These are phyloP conservation scores for Ernsta delagoae DNA, from an alignment of 2,888 invertebrate genomes.

Conservation along the genomic window DNA sequence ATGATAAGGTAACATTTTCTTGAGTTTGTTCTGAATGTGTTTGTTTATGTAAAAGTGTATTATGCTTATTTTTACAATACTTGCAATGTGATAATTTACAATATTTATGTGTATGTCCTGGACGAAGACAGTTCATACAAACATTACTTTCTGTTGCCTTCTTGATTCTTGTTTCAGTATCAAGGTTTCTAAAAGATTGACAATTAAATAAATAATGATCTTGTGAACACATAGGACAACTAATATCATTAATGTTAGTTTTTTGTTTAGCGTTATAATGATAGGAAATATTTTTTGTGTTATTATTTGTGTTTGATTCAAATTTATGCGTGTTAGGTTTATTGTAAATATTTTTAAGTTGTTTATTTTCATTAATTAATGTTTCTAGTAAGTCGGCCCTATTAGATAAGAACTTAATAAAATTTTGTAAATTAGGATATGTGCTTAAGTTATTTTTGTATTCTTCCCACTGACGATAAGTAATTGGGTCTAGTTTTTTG, in stretches of 20 bases:
- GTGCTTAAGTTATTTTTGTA: not conserved
- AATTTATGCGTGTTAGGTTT: constrained; percentile 9
- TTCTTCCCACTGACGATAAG: constrained; percentile 10
- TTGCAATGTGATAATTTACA: constrained; percentile 38
- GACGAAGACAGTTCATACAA: constrained; percentile 39
- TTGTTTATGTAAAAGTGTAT: constrained; percentile 39
- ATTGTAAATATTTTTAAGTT: not conserved
- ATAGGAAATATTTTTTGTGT: constrained; percentile 8
- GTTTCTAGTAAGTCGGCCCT: constrained; percentile 7
- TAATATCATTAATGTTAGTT: not conserved
- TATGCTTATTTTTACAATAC: constrained; percentile 39
- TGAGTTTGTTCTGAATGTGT: not conserved
- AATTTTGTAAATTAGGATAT: constrained; percentile 6
- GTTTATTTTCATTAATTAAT: constrained; percentile 12
- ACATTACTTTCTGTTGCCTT: constrained; percentile 36
- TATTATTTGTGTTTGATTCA: constrained; percentile 8
- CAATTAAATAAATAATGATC: constrained; percentile 26
- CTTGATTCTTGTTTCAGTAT: constrained; percentile 29
- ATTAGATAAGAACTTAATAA: constrained; percentile 4
- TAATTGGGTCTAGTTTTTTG: constrained; percentile 31
- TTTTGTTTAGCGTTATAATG: no score
- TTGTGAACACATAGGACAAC: constrained; percentile 34
- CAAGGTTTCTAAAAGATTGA: constrained; percentile 37
- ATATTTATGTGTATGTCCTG: constrained; percentile 31
- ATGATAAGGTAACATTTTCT: constrained; percentile 21